phyloP scores from a whole-genome alignment of 2,113 vertebrate genomes.

The zebrafish (Danio rerio) region GRCz12tu NC_133180.1:12821001-12821500 shows the following conservation, averaged over 20 bases:
- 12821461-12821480: too few relatives aligned
- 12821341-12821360: background rate
- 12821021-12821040: conserved; percentile 19
- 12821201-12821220: background rate
- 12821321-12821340: background rate
- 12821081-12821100: background rate
- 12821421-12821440: too few relatives aligned
- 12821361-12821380: background rate
- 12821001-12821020: background rate
- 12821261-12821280: background rate
- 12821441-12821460: too few relatives aligned
- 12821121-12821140: background rate
- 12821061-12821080: background rate
- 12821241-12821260: background rate
- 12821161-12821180: too few relatives aligned
- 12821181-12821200: background rate
- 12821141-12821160: background rate
- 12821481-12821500: too few relatives aligned
- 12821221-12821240: background rate
- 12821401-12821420: too few relatives aligned
- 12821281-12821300: background rate
- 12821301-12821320: background rate
- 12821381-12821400: background rate
- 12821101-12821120: conserved; percentile 9
- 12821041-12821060: conserved; percentile 14